A percentile compares a stretch with the other conserved stretches of the same genome.
These are phyloP conservation scores for Maconellicoccus hirsutus DNA, from an alignment of 1,140 invertebrate species.

Conservation along the genomic window DNA sequence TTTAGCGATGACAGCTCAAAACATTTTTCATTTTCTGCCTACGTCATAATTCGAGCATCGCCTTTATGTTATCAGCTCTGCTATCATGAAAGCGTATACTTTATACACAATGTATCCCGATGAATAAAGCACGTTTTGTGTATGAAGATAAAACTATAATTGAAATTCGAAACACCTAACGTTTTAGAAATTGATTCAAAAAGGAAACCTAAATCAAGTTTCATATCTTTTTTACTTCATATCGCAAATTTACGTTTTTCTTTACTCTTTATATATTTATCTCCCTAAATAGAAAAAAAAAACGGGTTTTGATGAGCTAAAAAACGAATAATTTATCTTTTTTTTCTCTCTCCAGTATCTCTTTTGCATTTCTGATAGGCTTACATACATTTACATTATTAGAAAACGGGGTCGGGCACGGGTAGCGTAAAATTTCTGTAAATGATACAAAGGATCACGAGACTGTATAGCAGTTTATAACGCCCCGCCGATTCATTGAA, in stretches of 20 bases:
- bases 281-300: conserved; percentile 3
- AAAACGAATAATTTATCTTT: conserved; percentile 18
- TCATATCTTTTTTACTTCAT: neutral
- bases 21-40: no score
- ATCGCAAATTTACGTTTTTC: neutral
- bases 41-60: no score
- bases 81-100: no score
- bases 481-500: conserved; percentile 6
- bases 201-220: neutral
- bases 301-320: conserved; percentile 12
- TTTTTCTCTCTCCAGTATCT: neutral
- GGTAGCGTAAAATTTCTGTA: conserved; percentile 16
- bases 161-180: no score
- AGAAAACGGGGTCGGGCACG: neutral
- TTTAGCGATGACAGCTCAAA: no score
- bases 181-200: neutral
- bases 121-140: no score
- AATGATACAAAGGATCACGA: conserved; percentile 20
- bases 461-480: conserved; percentile 1
- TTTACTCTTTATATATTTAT: neutral
- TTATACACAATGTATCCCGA: no score
- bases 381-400: conserved; percentile 21
- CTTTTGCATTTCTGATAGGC: conserved; percentile 22
- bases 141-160: no score
- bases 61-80: no score